A percentile compares a stretch with the other conserved stretches of the same genome.
Evolutionary conservation across 2,113 vertebrate species (phyloP).

Genomic region (Microtus richardsoni): DNA sequence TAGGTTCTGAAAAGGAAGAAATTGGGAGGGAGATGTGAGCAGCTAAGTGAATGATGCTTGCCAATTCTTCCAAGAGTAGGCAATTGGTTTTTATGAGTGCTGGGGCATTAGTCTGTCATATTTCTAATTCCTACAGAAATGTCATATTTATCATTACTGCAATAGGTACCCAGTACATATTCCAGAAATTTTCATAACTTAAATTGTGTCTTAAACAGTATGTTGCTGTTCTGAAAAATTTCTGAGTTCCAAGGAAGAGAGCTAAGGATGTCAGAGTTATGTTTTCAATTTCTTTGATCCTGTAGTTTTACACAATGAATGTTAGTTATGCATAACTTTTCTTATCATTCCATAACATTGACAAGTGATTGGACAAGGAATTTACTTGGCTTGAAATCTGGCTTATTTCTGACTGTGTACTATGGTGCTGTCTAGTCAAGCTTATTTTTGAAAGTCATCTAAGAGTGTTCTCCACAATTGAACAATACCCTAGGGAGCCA

Average conservation of each 20-base stretch:
- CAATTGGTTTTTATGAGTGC: neutral
- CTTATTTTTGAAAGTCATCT: slow-evolving; percentile 64
- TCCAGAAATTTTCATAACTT: neutral
- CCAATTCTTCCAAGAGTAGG: neutral
- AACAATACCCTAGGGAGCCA: slow-evolving; percentile 69
- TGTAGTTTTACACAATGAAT: neutral
- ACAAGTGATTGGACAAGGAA: slow-evolving; percentile 40
- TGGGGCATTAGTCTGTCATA: neutral
- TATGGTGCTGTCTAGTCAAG: slow-evolving; percentile 49
- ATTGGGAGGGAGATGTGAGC: neutral
- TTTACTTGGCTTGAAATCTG: slow-evolving; percentile 55
- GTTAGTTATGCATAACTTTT: slow-evolving; percentile 41
- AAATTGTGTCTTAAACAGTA: neutral
- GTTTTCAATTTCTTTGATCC: neutral
- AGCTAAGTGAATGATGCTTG: neutral
- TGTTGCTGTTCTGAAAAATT: neutral
- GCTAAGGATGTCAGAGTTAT: neutral
- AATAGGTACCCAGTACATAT: neutral
- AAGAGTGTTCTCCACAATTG: slow-evolving; percentile 64
- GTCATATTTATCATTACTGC: neutral
- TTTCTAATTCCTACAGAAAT: neutral
- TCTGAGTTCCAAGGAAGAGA: neutral
- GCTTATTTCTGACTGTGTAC: slow-evolving; percentile 48
- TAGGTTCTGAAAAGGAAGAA: neutral
- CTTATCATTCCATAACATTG: slow-evolving; percentile 58